These are phyloP conservation scores for Popillia japonica DNA, from an alignment of 1,140 invertebrate species.

Conservation along the genomic window DNA sequence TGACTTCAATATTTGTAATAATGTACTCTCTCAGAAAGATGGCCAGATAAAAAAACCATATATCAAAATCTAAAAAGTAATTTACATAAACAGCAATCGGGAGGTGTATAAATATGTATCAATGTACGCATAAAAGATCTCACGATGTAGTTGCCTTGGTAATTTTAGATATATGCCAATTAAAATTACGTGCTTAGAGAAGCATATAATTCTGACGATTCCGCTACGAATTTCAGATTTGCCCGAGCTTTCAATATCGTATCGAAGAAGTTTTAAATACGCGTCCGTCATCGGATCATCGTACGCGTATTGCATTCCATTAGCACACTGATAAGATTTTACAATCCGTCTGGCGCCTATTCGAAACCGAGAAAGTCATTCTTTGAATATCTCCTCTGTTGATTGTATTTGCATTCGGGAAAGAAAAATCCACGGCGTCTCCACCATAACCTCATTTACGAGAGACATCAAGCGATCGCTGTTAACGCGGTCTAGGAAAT, in stretches of 20 bases:
- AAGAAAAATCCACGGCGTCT: background rate
- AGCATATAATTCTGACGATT: background rate
- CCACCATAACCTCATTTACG: background rate
- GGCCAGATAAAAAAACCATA: no score
- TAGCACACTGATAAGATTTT: slow-evolving; percentile 19
- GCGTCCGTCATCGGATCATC: background rate
- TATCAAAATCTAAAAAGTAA: no score
- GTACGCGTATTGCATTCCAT: slow-evolving; percentile 20
- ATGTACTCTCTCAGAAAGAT: no score
- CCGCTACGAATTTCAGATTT: background rate
- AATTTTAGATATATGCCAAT: background rate
- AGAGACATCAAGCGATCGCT: background rate
- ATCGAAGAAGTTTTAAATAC: background rate
- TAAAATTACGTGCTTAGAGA: background rate
- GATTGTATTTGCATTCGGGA: slow-evolving; percentile 11
- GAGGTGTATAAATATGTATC: background rate
- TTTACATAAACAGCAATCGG: no score
- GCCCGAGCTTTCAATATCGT: background rate
- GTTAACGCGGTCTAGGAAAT: background rate
- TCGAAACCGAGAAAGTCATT: slow-evolving; percentile 26
- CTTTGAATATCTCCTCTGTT: no score
- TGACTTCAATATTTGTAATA: no score
- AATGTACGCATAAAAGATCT: background rate
- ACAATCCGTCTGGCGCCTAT: slow-evolving; percentile 24
- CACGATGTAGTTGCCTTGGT: background rate